These are phyloP conservation scores for Synergus laeviventris DNA, from an alignment of 2,888 invertebrate species.

Conservation along the genomic window DNA sequence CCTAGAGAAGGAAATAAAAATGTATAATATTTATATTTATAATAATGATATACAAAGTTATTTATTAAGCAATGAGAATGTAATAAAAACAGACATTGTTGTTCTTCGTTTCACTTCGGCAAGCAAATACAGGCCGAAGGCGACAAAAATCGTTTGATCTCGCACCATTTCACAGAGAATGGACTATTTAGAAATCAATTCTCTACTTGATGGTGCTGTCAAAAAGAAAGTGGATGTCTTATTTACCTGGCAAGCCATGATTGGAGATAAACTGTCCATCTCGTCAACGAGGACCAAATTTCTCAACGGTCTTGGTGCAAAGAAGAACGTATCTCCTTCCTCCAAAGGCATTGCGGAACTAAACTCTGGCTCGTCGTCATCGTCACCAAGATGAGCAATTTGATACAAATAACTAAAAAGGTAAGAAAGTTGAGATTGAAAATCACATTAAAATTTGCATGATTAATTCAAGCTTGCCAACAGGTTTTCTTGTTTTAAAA, in stretches of 20 bases:
- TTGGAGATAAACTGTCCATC: slow-evolving; percentile 95
- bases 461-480: background rate
- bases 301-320: slow-evolving; percentile 93
- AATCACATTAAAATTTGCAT: background rate
- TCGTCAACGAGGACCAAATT: slow-evolving; percentile 98
- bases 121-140: slow-evolving; percentile 70
- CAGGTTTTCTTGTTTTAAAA: background rate
- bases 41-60: background rate
- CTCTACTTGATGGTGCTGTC: slow-evolving; percentile 67
- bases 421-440: background rate
- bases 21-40: background rate
- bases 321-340: slow-evolving; percentile 99
- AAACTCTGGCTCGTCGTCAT: slow-evolving; percentile 99
- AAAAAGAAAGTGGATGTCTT: background rate
- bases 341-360: slow-evolving; percentile 98
- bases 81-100: slow-evolving; percentile 53
- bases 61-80: background rate
- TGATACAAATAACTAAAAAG: slow-evolving; percentile 93
- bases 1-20: slow-evolving; percentile 74
- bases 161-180: slow-evolving; percentile 67
- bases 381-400: slow-evolving; percentile 99
- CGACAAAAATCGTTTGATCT: slow-evolving; percentile 70
- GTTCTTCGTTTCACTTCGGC: slow-evolving; percentile 72
- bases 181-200: slow-evolving; percentile 53
- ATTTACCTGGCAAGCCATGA: slow-evolving; percentile 85